Percentiles rank a stretch among this genome's conserved stretches.
Conservation (phyloP, 2,888 invertebrate genomes). For the Athalia cordata region DNA sequence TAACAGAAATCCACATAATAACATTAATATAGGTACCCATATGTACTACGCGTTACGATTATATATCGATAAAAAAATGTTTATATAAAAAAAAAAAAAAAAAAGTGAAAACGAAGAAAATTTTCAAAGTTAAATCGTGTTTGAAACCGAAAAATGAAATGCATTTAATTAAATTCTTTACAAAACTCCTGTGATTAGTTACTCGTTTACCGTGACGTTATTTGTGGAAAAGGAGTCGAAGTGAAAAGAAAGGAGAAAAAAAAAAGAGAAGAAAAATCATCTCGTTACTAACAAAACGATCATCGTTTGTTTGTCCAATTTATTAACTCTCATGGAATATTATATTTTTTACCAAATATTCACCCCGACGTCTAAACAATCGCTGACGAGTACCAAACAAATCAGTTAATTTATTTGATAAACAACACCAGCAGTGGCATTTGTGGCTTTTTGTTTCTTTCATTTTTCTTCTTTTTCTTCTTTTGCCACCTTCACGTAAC, state of each 20-base stretch:
- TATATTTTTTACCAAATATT: conserved; percentile 1
- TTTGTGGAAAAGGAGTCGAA: not conserved
- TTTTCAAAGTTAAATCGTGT: too few species aligned
- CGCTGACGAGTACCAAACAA: conserved; percentile 40
- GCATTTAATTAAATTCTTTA: too few species aligned
- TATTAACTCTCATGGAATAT: not conserved
- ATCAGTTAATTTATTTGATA: conserved; percentile 19
- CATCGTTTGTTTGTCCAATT: conserved; percentile 26
- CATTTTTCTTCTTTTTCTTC: not conserved
- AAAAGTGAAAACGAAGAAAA: too few species aligned
- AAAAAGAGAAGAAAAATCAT: not conserved
- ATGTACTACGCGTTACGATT: too few species aligned
- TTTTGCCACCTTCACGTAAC: not conserved
- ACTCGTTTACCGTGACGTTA: not conserved
- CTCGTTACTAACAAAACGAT: not conserved
- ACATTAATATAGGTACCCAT: not conserved
- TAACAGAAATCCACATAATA: not conserved
- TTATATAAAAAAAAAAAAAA: too few species aligned
- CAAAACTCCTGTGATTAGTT: not conserved
- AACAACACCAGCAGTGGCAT: not conserved
- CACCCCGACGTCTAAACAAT: conserved; percentile 5
- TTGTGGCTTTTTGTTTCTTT: too few species aligned
- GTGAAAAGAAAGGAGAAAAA: not conserved
- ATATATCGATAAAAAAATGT: too few species aligned
- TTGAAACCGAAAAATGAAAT: too few species aligned